A percentile compares a stretch with the other conserved stretches of the same genome.
Evolutionary conservation across 35 echinoderm and acorn worm genomes (phyloP).

Genomic region (Patiria miniata): DNA sequence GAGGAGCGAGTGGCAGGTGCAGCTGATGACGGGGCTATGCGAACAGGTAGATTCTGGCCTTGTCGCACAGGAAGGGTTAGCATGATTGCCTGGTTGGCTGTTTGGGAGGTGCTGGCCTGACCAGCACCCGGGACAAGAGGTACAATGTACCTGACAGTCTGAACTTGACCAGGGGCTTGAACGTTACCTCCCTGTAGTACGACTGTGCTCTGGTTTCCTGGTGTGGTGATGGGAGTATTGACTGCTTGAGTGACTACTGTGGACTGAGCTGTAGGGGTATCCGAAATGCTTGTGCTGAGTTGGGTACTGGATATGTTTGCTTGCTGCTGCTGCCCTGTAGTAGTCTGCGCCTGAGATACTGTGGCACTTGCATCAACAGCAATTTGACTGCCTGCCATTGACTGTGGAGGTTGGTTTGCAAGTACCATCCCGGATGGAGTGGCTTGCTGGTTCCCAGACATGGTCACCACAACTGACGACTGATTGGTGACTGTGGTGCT

Average conservation of each 20-base stretch:
- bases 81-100: conserved; percentile 49
- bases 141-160: conserved; percentile 39
- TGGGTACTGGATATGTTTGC: background rate
- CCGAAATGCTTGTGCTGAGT: background rate
- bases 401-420: background rate
- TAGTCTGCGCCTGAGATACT: background rate
- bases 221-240: conserved; percentile 55
- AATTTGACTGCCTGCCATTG: background rate
- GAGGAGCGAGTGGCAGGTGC: conserved; percentile 27
- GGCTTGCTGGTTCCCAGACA: background rate
- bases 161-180: conserved; percentile 34
- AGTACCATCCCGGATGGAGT: background rate
- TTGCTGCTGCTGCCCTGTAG: background rate
- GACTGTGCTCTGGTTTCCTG: conserved; percentile 40
- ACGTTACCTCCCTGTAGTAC: conserved; percentile 41
- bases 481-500: conserved; percentile 8
- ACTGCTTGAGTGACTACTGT: conserved; percentile 48
- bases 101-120: background rate
- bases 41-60: conserved; percentile 42
- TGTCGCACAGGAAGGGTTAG: conserved; percentile 44
- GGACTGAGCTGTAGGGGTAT: conserved; percentile 13
- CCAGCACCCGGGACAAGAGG: conserved; percentile 27
- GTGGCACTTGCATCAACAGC: background rate
- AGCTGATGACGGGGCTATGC: conserved; percentile 43
- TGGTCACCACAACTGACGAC: conserved; percentile 15